Evolutionary conservation across 1,140 invertebrate genomes (phyloP).

Genomic region (Aricia agestis): DNA sequence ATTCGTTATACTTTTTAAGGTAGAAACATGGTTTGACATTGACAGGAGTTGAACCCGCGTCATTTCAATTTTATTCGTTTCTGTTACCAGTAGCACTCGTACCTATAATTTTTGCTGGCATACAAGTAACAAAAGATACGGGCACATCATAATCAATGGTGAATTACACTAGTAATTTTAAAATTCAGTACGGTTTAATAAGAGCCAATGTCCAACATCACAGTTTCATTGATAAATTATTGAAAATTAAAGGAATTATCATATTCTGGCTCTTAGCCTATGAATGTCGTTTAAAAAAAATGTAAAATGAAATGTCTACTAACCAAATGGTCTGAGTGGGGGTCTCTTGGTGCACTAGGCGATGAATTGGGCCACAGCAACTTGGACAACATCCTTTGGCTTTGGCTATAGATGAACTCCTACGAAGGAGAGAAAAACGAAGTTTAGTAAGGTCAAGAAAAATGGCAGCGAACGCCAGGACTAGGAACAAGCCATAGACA

Average conservation of each 20-base stretch:
- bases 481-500: neutral
- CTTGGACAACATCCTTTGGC: constrained; percentile 74
- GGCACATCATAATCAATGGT: too few relatives aligned
- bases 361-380: constrained; percentile 73
- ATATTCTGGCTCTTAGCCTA: neutral
- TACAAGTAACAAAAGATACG: too few relatives aligned
- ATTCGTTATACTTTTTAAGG: neutral
- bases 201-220: too few relatives aligned
- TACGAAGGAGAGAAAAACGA: constrained; percentile 70
- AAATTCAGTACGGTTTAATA: too few relatives aligned
- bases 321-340: constrained; percentile 74
- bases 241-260: too few relatives aligned
- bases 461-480: constrained; percentile 47
- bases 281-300: constrained; percentile 16
- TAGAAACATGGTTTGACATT: neutral
- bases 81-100: too few relatives aligned
- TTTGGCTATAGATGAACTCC: constrained; percentile 76
- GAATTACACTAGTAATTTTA: too few relatives aligned
- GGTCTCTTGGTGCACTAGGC: constrained; percentile 70
- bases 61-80: too few relatives aligned
- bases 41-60: neutral
- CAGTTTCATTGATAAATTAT: too few relatives aligned
- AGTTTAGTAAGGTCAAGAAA: constrained; percentile 62
- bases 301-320: constrained; percentile 67
- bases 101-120: too few relatives aligned